A percentile compares a stretch with the other conserved stretches of the same genome.
These are phyloP conservation scores for Chloropsis hardwickii DNA, from an alignment of 2,113 vertebrate genomes.

Conservation along the genomic window DNA sequence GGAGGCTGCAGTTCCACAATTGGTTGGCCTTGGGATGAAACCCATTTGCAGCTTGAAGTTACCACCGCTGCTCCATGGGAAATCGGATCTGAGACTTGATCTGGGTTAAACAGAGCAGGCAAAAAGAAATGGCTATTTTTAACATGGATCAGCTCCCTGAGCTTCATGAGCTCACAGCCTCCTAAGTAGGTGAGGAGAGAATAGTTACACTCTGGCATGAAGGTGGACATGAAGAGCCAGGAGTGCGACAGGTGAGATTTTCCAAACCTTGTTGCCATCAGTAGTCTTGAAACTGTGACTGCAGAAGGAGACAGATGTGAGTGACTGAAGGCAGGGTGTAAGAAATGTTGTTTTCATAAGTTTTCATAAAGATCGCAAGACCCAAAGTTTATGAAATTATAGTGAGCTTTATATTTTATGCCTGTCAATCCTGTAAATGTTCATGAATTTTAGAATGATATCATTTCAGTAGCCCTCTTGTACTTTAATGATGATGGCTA, in stretches of 20 bases:
- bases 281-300: not conserved
- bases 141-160: not conserved
- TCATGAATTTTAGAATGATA: not conserved
- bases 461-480: not conserved
- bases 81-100: not conserved
- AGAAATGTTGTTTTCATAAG: not conserved
- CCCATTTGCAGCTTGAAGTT: not conserved
- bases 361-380: not conserved
- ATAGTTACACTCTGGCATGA: not conserved
- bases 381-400: not conserved
- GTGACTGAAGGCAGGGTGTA: not conserved
- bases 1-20: not conserved
- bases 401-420: not conserved
- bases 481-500: not conserved
- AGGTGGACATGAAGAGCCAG: not conserved
- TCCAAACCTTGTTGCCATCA: not conserved
- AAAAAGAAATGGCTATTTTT: not conserved
- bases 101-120: not conserved
- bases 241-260: not conserved
- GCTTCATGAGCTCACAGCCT: not conserved
- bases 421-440: not conserved
- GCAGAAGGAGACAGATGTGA: not conserved
- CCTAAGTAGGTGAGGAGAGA: not conserved
- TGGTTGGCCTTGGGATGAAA: not conserved
- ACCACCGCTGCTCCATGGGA: fast-evolving